A percentile compares a stretch with the other conserved stretches of the same genome.
Conservation (phyloP, 2,797 vertebrate genomes). For the Channa striata region DNA sequence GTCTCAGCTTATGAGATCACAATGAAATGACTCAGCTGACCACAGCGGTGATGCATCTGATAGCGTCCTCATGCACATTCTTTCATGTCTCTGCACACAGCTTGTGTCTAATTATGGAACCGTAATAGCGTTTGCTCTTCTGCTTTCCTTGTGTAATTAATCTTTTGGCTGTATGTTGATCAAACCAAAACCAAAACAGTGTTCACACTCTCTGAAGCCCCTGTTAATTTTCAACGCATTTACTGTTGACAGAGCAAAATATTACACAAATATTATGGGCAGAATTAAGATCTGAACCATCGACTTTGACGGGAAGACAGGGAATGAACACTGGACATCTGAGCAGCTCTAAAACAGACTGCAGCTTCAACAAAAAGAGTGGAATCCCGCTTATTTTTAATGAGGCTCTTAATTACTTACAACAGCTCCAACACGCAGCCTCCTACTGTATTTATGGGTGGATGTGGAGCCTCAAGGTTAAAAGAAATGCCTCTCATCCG, state of each 20-base stretch:
- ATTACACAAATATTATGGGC: constrained; percentile 14
- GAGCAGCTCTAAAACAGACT: neutral
- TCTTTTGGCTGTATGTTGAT: constrained; percentile 54
- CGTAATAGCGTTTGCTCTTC: constrained; percentile 59
- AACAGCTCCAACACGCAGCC: neutral
- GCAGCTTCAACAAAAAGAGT: neutral
- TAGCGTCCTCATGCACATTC: constrained; percentile 24
- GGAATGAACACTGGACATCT: neutral
- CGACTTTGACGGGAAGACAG: neutral
- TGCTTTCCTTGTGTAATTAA: constrained; percentile 59
- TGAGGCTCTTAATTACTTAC: neutral
- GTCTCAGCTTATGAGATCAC: constrained; percentile 37
- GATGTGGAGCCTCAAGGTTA: constrained; percentile 3
- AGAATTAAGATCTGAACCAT: neutral
- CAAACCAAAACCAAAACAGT: constrained; percentile 37
- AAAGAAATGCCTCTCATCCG: constrained; percentile 28
- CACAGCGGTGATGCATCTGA: constrained; percentile 31
- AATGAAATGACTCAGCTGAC: constrained; percentile 46
- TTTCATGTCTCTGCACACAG: constrained; percentile 47
- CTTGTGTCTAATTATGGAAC: constrained; percentile 58
- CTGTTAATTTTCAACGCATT: constrained; percentile 14
- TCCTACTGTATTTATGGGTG: neutral
- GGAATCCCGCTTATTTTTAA: neutral
- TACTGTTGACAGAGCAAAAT: constrained; percentile 27
- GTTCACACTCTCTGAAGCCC: constrained; percentile 15